phyloP scores from a whole-genome alignment of 2,888 invertebrate species.

The Stenodema calcarata region DNA sequence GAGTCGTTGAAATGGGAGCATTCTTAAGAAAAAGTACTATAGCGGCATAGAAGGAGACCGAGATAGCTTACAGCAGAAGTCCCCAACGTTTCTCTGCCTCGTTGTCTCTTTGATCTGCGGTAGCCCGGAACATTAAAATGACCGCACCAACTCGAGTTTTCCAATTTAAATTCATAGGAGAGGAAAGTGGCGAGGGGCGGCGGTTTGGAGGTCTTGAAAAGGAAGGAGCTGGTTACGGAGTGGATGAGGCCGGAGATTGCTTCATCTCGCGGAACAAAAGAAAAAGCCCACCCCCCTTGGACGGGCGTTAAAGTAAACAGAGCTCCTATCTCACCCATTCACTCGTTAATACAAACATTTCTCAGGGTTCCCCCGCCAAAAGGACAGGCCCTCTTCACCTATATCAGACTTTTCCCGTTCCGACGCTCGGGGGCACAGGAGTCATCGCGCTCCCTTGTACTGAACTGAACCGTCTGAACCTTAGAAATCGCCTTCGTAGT shows the following conservation, averaged over 20 bases:
- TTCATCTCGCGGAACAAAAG: constrained; percentile 32
- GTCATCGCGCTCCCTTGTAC: not conserved
- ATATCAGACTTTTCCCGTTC: not conserved
- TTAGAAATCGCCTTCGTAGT: not conserved
- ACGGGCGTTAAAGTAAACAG: constrained; percentile 32
- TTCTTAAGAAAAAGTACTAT: not conserved
- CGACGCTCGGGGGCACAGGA: not conserved
- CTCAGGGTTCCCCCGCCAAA: not conserved
- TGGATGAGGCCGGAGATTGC: constrained; percentile 37
- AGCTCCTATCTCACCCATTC: constrained; percentile 1
- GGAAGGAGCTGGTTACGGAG: not conserved
- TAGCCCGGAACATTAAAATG: not conserved
- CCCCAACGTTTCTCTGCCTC: not conserved
- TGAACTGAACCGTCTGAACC: not conserved
- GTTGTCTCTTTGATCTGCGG: constrained; percentile 3
- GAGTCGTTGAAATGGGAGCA: not conserved
- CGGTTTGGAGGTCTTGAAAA: not conserved
- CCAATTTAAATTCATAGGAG: constrained; percentile 28
- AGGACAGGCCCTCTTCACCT: not conserved
- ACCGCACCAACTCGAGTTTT: constrained; percentile 37
- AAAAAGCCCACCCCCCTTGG: not conserved
- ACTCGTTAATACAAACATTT: constrained; percentile 20
- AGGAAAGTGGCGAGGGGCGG: not conserved
- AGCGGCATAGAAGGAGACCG: not conserved
- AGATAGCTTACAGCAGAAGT: not conserved